Evolutionary conservation across 1,140 invertebrate genomes (phyloP).

Genomic region (Drosophila repleta): DNA sequence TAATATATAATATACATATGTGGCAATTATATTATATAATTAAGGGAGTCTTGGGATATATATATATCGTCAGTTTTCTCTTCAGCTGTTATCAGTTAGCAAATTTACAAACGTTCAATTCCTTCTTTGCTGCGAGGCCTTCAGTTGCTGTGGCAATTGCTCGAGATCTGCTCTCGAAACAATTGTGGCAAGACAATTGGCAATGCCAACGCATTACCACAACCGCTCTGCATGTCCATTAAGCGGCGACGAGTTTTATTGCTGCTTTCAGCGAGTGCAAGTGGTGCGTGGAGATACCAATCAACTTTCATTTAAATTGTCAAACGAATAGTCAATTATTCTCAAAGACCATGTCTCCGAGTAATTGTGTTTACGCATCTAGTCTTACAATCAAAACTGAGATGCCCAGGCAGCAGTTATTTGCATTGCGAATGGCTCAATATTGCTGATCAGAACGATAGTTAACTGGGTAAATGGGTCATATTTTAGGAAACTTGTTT

Average conservation of each 20-base stretch:
- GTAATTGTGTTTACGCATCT: conserved; percentile 28
- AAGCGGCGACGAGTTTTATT: conserved; percentile 40
- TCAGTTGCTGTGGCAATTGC: conserved; percentile 12
- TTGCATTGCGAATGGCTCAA: conserved; percentile 36
- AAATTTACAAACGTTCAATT: conserved; percentile 2
- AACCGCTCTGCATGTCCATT: conserved; percentile 42
- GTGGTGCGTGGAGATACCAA: conserved; percentile 35
- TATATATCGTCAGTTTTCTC: no score
- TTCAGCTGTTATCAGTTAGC: conserved; percentile 2
- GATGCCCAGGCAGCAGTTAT: conserved; percentile 9
- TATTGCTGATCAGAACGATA: conserved; percentile 24
- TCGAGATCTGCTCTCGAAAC: conserved; percentile 33
- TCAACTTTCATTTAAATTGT: conserved; percentile 74
- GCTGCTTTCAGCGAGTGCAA: conserved; percentile 35
- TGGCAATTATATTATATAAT: background rate
- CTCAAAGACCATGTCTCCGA: conserved; percentile 40
- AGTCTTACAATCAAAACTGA: conserved; percentile 12
- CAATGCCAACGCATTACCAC: conserved; percentile 28
- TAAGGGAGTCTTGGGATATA: no score
- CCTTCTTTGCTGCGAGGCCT: no score
- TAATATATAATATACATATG: no score
- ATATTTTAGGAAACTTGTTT: conserved; percentile 79
- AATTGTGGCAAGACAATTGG: conserved; percentile 42
- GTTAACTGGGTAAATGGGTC: conserved; percentile 78
- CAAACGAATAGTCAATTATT: conserved; percentile 61